phyloP scores from a whole-genome alignment of 2,797 vertebrate genomes.

The Platalea minor region DNA sequence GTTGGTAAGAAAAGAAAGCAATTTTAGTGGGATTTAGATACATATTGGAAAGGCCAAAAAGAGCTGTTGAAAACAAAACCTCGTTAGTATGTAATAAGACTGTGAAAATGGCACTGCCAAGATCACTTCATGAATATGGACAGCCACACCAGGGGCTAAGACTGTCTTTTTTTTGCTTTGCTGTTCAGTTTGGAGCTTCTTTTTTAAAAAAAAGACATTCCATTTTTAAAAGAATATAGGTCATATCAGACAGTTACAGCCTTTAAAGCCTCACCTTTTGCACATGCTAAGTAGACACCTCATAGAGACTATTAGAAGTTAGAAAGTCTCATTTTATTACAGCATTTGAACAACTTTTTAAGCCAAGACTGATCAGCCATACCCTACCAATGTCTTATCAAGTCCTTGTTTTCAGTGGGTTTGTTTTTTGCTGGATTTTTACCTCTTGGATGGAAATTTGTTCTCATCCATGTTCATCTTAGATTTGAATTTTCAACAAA shows the following conservation, averaged over 20 bases:
- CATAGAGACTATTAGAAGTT: neutral
- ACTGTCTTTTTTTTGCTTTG: neutral
- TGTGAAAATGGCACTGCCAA: neutral
- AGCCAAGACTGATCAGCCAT: neutral
- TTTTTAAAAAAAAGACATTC: accelerated
- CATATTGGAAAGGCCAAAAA: neutral
- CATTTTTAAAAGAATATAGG: neutral
- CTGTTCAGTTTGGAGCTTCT: neutral
- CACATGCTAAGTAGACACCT: accelerated
- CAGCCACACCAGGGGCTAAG: neutral
- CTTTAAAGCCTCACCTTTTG: neutral
- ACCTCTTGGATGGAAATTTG: neutral
- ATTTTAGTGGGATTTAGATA: constrained; percentile 26
- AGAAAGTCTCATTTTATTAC: neutral
- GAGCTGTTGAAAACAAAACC: neutral
- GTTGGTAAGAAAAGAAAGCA: constrained; percentile 32
- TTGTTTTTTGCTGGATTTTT: neutral
- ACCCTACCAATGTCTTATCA: neutral
- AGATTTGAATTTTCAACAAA: neutral
- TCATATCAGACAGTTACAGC: neutral
- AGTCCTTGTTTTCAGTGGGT: neutral
- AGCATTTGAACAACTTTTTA: neutral
- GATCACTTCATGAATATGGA: neutral
- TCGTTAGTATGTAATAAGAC: neutral
- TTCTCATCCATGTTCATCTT: neutral